Conservation (phyloP, 2,888 invertebrate genomes). For the Patella depressa region DNA sequence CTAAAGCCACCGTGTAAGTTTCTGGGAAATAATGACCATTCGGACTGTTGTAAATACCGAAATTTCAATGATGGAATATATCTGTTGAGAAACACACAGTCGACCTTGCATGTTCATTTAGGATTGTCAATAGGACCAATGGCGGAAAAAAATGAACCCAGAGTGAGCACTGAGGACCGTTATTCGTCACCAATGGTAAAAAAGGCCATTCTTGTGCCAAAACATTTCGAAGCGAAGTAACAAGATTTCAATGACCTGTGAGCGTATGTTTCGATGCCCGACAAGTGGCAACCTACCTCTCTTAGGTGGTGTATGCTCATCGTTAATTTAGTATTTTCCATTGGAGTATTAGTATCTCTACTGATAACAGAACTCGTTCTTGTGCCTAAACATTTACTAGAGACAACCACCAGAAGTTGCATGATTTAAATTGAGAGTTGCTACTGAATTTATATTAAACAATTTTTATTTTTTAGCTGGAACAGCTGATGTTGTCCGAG, state of each 20-base stretch:
- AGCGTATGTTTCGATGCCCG: too few species aligned
- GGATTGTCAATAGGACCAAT: background rate
- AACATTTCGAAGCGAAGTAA: too few species aligned
- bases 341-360: background rate
- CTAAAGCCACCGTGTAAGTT: too few species aligned
- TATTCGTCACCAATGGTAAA: background rate
- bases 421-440: too few species aligned
- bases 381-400: background rate
- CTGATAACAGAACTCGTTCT: background rate
- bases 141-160: too few species aligned
- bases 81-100: background rate
- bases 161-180: too few species aligned
- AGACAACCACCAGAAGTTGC: background rate
- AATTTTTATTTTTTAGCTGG: background rate
- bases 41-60: too few species aligned
- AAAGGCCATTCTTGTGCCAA: too few species aligned
- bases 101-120: background rate
- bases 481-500: background rate
- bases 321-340: background rate
- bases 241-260: too few species aligned
- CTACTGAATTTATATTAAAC: background rate
- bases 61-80: too few species aligned
- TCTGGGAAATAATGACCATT: too few species aligned
- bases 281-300: background rate
- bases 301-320: background rate